These are phyloP conservation scores for Penaeus japonicus DNA, from an alignment of 1,140 invertebrate species.

Conservation along the genomic window DNA sequence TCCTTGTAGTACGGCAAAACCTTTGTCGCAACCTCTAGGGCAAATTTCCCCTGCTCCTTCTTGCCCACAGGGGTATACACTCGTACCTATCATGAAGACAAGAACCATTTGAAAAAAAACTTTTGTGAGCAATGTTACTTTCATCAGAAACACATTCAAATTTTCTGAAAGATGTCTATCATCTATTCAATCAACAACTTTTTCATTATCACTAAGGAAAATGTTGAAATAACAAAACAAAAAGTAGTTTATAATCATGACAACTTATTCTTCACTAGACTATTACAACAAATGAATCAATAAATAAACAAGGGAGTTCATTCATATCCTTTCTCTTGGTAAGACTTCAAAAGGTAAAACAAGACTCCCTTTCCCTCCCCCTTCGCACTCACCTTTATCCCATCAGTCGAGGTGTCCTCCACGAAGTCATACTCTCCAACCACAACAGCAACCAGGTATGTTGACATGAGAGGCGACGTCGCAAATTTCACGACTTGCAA, in stretches of 20 bases:
- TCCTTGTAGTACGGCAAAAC: slow-evolving; percentile 92
- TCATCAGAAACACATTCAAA: too few relatives aligned
- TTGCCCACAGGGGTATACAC: slow-evolving; percentile 94
- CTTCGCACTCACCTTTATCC: slow-evolving; percentile 67
- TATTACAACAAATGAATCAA: too few relatives aligned
- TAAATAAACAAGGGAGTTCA: too few relatives aligned
- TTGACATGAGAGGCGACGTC: slow-evolving; percentile 93
- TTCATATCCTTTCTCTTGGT: too few relatives aligned
- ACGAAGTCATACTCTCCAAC: slow-evolving; percentile 95
- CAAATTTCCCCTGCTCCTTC: slow-evolving; percentile 90
- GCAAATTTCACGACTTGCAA: slow-evolving; percentile 78
- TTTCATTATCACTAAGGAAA: too few relatives aligned
- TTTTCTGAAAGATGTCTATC: too few relatives aligned
- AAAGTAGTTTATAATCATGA: too few relatives aligned
- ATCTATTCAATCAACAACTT: too few relatives aligned
- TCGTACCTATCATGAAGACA: slow-evolving; percentile 69
- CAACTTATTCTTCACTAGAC: too few relatives aligned
- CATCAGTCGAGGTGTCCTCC: slow-evolving; percentile 81
- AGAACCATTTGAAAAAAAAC: not conserved
- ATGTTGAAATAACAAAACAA: too few relatives aligned
- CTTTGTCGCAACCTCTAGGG: slow-evolving; percentile 84
- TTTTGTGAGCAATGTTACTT: too few relatives aligned
- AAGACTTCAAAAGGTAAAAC: too few relatives aligned
- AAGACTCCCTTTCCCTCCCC: not conserved
- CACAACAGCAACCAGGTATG: slow-evolving; percentile 91